Base-by-base conservation (phyloP, 2,888 invertebrate genomes). In the Salticus scenicus region DNA sequence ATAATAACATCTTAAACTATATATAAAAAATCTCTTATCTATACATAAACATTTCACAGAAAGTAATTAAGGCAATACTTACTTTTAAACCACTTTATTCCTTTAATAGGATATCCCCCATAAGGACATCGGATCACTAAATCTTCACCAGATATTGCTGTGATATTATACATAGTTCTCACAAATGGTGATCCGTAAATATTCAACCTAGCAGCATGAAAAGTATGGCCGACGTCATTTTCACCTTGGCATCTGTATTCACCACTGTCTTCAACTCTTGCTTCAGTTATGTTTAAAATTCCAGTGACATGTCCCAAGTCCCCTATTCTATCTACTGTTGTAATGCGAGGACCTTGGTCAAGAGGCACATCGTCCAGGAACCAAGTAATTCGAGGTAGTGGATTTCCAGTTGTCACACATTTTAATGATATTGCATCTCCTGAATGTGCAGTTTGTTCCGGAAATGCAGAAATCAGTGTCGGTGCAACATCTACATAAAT, bases 51-150 rank as follows among this genome's bases (percentile, higher is more conserved):
- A n/a, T n/a, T n/a, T n/a, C n/a, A n/a, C 37, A 37, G 7, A 7
- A 37, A 37, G 37, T 37, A 37, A 37, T 10, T 37, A 37, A 37
- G 10, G 5, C 2, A 47, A 47, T 0, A 77, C 78, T 74, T 88
- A 91, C 94, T 94, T 90, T 95, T 93, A 90, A 95, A 95, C 96
- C 96, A 97, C 89, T 94, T 94, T 76, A 97, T 95, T 84, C 94
- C 94, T 89, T 94, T 94, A 89, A 96, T 94, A 37, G 97, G 96
- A 92, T 95, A 96, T 88, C 97, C 97, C 10, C 96, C 95, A 90
- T 96, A 96, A 88, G 96, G 96, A 91, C 96, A 97, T 89, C 94
- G 93, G 89, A 97, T 92, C 88, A 93, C 93, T 88, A 96, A 93
- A 91, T 95, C 94, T 88, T 94, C 93, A 86, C 95, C 95, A 88